A percentile compares a stretch with the other conserved stretches of the same genome.
phyloP scores from a whole-genome alignment of 2,888 invertebrate species.

The Watsonalla binaria region DNA sequence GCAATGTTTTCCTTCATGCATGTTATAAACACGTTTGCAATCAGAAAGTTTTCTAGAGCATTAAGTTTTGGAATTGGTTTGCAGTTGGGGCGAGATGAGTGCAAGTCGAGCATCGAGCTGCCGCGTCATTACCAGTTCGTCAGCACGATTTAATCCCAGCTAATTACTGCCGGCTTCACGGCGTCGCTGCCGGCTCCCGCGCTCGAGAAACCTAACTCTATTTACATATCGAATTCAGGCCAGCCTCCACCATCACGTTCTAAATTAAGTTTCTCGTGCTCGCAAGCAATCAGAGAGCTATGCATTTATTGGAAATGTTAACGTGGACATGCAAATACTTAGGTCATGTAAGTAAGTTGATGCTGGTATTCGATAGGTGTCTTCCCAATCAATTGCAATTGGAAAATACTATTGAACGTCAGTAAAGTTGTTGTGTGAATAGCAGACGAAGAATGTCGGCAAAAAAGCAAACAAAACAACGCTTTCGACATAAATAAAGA shows the following conservation, averaged over 20 bases:
- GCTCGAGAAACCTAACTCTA: conserved; percentile 36
- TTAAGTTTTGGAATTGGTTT: conserved; percentile 37
- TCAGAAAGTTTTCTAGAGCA: conserved; percentile 38
- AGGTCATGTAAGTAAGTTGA: conserved; percentile 11
- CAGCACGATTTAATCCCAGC: conserved; percentile 54
- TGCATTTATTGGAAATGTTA: conserved; percentile 26
- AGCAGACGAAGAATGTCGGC: conserved; percentile 16
- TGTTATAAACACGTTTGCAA: conserved; percentile 36
- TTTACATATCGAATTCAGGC: conserved; percentile 43
- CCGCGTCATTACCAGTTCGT: conserved; percentile 41
- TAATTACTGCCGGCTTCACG: conserved; percentile 54
- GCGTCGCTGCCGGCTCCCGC: conserved; percentile 27
- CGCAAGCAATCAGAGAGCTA: conserved; percentile 39
- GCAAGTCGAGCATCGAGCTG: conserved; percentile 34
- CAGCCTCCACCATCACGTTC: conserved; percentile 21
- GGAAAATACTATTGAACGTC: too few relatives aligned
- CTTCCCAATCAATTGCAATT: too few relatives aligned
- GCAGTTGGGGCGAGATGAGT: conserved; percentile 27
- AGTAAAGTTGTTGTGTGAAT: conserved; percentile 13
- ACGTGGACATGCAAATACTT: conserved; percentile 6
- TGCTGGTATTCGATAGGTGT: conserved; percentile 8
- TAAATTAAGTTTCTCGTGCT: conserved; percentile 30
- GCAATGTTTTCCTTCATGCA: conserved; percentile 8
- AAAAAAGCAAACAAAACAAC: conserved; percentile 18
- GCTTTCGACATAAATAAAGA: neutral